Evolutionary conservation across 64 coral and sea anemone genomes (phyloP).

Genomic region (Pocillopora verrucosa): DNA sequence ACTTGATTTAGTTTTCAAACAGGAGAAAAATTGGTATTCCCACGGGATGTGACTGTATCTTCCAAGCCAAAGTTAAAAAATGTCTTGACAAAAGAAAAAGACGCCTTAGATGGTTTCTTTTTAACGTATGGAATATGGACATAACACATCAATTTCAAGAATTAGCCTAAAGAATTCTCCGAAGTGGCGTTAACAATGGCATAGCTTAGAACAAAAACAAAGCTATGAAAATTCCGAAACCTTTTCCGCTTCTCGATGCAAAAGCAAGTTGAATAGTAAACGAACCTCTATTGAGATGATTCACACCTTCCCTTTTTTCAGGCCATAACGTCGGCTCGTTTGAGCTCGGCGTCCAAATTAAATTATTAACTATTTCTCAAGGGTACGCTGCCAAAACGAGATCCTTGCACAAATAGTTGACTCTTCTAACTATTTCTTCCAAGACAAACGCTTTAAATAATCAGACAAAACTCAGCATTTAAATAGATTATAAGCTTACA

Average conservation of each 20-base stretch:
- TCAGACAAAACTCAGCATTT: background rate
- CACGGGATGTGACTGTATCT: too few species aligned
- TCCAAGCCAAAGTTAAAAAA: too few species aligned
- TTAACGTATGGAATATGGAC: background rate
- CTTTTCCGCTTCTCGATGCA: background rate
- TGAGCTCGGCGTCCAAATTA: slow-evolving; percentile 27
- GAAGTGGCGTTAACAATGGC: background rate
- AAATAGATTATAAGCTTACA: background rate
- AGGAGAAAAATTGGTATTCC: too few species aligned
- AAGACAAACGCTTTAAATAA: slow-evolving; percentile 20
- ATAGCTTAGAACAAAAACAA: background rate
- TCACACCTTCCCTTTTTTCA: slow-evolving; percentile 31
- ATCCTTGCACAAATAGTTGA: background rate
- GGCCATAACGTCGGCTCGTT: background rate
- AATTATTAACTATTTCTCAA: slow-evolving; percentile 4
- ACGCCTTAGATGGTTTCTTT: background rate
- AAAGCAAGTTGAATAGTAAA: slow-evolving; percentile 10
- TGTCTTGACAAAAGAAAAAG: background rate
- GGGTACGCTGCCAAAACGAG: background rate
- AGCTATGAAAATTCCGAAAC: background rate
- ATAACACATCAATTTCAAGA: slow-evolving; percentile 8
- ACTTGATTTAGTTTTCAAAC: too few species aligned
- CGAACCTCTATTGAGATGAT: background rate
- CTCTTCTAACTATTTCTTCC: background rate
- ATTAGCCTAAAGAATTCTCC: background rate